Evolutionary conservation across 2,888 invertebrate genomes (phyloP), one percentile per base, ranked within the genome.

Genomic region (Sphaerophoria rueppellii): DNA sequence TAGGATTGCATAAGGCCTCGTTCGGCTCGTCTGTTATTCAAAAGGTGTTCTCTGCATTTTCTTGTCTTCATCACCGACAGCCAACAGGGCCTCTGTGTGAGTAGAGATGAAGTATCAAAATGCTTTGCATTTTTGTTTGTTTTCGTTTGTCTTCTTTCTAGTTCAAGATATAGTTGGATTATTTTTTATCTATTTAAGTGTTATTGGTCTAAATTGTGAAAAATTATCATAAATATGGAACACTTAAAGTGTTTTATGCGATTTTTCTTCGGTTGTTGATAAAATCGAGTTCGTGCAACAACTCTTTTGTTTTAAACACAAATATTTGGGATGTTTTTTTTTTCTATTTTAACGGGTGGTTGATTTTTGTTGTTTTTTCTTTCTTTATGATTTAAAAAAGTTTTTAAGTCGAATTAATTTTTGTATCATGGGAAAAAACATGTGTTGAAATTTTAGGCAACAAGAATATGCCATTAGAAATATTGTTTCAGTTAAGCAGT

Each of bases 1-100:
- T 74, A 69, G 57, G 37, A 65, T 82, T 82, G 63, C 78, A 69
- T 73, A 82, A 82, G 34, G 24, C 7, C 12, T 50, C 12, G 43
- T 43, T 43, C 9, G 43, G 69, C 35, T 63, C 57, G 69, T 69
- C 78, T 55, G 48, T 60, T 67, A 60, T 50, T 65, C 46, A 65
- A 58, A 58, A 80, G 48, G 43, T 24, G 61, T 57, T 24, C 24
- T 24, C 24, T 24, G 2, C 2, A 24, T 24, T 24, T 24, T 24
- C 24, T 24, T 24, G 1, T 24, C 24, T 24, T 24, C 63, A 14
- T 43, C 6, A 43, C 12, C 43, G 4, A 6, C 4, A 40, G 9
- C 40, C 6, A 40, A 6, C 40, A 40, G 40, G 9, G 52, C 46
- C 14, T 40, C 55, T 11, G 14, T 35, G 24, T 46, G 34, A 24